phyloP scores from a whole-genome alignment of 2,113 vertebrate species.

The Paralichthys olivaceus region DNA sequence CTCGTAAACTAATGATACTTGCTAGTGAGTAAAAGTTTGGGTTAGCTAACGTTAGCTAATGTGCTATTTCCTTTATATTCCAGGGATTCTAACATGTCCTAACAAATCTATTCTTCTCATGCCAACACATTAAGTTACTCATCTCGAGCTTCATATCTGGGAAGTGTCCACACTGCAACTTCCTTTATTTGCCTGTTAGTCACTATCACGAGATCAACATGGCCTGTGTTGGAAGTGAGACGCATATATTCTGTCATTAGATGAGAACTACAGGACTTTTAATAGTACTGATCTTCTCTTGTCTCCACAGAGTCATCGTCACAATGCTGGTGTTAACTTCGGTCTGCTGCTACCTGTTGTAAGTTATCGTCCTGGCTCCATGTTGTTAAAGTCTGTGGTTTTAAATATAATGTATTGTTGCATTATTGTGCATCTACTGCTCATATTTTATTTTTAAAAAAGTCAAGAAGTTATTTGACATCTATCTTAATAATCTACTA shows the following conservation, averaged over 20 bases:
- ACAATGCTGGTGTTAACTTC: constrained; percentile 97
- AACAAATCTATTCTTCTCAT: neutral
- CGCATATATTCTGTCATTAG: neutral
- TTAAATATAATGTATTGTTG: too few species aligned
- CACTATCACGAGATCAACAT: constrained; percentile 47
- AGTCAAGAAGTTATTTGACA: neutral
- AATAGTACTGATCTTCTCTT: constrained; percentile 9
- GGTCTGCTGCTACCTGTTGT: constrained; percentile 98
- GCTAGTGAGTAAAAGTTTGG: constrained; percentile 5
- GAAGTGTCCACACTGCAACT: constrained; percentile 27
- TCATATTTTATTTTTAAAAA: too few species aligned
- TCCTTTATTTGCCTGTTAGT: constrained; percentile 47
- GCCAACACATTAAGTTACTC: neutral
- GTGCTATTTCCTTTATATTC: neutral
- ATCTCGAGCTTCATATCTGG: neutral
- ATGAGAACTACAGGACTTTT: neutral
- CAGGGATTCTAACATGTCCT: neutral
- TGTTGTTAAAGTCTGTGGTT: neutral
- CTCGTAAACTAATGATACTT: neutral
- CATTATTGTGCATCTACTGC: too few species aligned
- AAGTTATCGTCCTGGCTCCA: constrained; percentile 77
- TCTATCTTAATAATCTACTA: neutral
- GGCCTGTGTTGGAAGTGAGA: neutral
- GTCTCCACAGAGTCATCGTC: constrained; percentile 88
- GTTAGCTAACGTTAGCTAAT: constrained; percentile 35